These are phyloP conservation scores for Salticus scenicus DNA, from an alignment of 2,888 invertebrate species.

Conservation along the genomic window DNA sequence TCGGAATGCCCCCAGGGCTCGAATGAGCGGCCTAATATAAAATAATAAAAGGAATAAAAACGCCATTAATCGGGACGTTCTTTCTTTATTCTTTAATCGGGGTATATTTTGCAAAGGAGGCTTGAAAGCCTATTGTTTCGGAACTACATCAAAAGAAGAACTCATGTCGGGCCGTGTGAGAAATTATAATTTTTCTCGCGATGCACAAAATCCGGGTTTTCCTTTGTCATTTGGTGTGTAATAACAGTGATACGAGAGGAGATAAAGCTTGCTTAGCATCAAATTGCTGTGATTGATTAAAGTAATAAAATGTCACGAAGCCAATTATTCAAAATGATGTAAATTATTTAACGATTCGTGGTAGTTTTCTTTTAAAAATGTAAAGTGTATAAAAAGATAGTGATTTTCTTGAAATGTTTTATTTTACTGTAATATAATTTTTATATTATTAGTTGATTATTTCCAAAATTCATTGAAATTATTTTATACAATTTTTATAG, in stretches of 20 bases:
- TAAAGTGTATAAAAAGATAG: too few species aligned
- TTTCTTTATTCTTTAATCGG: conserved; percentile 16
- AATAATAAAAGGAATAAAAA: conserved; percentile 64
- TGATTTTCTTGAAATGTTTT: too few species aligned
- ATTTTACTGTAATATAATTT: too few species aligned
- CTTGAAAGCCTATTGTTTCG: conserved; percentile 8
- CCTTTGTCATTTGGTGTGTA: neutral
- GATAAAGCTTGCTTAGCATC: too few species aligned
- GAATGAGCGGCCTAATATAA: conserved; percentile 38
- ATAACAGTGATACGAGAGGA: neutral
- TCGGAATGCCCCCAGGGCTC: neutral
- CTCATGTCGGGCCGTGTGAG: neutral
- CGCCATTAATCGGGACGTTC: conserved; percentile 47
- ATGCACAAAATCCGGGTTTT: neutral
- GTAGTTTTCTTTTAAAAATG: too few species aligned
- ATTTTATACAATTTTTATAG: too few species aligned
- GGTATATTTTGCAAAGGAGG: neutral
- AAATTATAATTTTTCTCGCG: neutral
- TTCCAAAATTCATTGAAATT: too few species aligned
- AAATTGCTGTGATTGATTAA: too few species aligned
- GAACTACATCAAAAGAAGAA: neutral
- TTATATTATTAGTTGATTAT: too few species aligned
- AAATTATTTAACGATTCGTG: too few species aligned
- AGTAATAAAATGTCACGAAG: too few species aligned
- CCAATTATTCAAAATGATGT: too few species aligned